phyloP scores from a whole-genome alignment of 2,888 invertebrate species.

The Microplitis manilae region DNA sequence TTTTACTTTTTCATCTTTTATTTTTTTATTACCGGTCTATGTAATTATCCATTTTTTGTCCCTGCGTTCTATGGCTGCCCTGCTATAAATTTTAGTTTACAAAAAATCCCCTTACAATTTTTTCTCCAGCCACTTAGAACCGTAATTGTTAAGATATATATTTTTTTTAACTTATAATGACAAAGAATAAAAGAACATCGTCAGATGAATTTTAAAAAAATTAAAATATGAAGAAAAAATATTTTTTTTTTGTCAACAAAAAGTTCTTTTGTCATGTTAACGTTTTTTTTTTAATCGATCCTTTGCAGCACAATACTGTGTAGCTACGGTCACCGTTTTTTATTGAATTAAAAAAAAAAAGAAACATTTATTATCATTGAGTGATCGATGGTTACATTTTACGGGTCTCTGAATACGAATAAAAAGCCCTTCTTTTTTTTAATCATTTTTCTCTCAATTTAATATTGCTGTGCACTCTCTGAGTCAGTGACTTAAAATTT shows the following conservation, averaged over 20 bases:
- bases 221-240: neutral
- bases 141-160: neutral
- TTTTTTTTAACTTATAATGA: neutral
- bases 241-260: neutral
- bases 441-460: neutral
- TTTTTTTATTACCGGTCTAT: neutral
- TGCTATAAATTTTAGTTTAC: neutral
- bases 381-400: constrained; percentile 1
- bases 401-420: neutral
- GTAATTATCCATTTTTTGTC: constrained; percentile 7
- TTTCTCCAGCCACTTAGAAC: neutral
- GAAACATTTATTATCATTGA: neutral
- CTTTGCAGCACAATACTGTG: neutral
- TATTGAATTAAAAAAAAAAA: neutral
- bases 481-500: neutral
- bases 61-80: neutral
- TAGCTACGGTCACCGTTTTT: neutral
- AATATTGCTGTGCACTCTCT: constrained; percentile 1
- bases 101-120: neutral
- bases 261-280: neutral
- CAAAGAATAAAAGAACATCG: neutral
- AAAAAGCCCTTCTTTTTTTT: neutral
- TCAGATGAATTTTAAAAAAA: neutral
- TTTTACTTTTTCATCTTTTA: constrained; percentile 30
- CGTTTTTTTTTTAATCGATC: neutral